Evolutionary conservation across 2,797 vertebrate genomes (phyloP), one percentile per base, ranked within the genome.

Genomic region (Hippoglossus hippoglossus): DNA sequence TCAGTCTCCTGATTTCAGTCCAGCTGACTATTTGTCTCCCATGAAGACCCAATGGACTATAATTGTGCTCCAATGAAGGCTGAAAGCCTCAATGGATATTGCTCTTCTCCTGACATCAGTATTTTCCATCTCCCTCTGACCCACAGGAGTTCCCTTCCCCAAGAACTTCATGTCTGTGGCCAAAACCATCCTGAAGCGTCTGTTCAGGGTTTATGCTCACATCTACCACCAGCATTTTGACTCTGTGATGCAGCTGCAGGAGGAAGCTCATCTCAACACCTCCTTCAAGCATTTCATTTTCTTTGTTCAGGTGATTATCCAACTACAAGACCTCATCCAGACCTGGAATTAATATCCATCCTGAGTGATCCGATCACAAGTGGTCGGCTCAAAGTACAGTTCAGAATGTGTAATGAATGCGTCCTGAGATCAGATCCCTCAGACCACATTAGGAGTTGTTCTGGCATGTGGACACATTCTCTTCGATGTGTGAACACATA

Each of bases 281-380:
- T 99, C 97, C 90, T 99, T 99, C 92, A 98, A 99, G 94, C 97
- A 98, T 94, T 99, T 99, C 93, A 99, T 99, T 90, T 99, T 98
- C 94, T 99, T 99, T 5, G 97, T 99, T 88, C 97, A 99, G 96
- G 97, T 98, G 62, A 44, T 64, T 11, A 31, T 53, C 11, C 4
- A 12, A 1, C 24, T 13, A 1, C 39, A 18, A 19, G 26, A 54
- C 25, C 6, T 16, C 6, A 6, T 53, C 2, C 24, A 25, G 5
- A 53, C 8, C 31, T 3, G 36, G 3, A 13, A 39, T 39, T 13
- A 39, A 39, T 39, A 39, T 39, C 36, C 36, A 39, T 39, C 36
- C 12, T 39, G 36, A 39, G 36, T 44, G 16, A 44, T 44, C 13
- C 41, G 16, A 18, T 6, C 41, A 18, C 41, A 44, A 18, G 41